A percentile compares a stretch with the other conserved stretches of the same genome.
Conservation (phyloP, 2,113 vertebrate species). For the Uria lomvia region DNA sequence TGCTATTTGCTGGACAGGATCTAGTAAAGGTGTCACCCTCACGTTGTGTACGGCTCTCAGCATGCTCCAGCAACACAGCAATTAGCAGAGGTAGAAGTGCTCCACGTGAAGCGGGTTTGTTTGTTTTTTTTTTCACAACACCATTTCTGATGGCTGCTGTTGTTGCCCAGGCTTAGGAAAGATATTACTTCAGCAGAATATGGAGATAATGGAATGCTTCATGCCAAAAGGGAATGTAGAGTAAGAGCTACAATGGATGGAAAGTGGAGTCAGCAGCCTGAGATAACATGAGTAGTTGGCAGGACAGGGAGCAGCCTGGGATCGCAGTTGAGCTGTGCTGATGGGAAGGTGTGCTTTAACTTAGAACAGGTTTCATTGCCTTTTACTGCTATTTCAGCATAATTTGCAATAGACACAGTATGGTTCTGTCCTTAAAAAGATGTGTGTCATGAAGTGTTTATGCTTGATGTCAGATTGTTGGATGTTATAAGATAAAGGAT, state of each 20-base stretch:
- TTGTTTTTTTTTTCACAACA: not conserved
- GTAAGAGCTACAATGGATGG: not conserved
- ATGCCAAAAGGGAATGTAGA: not conserved
- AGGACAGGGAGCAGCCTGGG: not conserved
- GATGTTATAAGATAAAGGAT: not conserved
- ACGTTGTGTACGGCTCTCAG: not conserved
- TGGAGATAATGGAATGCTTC: not conserved
- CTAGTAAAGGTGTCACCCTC: not conserved
- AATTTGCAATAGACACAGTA: not conserved
- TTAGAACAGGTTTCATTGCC: not conserved
- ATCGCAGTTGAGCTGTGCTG: not conserved
- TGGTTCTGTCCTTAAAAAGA: not conserved
- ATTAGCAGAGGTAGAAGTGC: not conserved
- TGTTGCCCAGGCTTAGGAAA: not conserved
- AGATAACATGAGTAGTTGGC: not conserved
- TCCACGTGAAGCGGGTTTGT: not conserved
- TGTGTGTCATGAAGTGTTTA: accelerated
- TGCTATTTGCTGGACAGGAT: not conserved
- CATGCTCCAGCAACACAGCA: not conserved
- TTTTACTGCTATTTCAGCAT: not conserved
- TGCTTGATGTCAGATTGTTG: not conserved
- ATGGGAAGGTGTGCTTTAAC: not conserved
- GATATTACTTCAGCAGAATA: not conserved
- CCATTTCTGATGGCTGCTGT: not conserved
- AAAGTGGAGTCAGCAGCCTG: not conserved